These are phyloP conservation scores for Morinoia aosen DNA, from an alignment of 2,888 invertebrate genomes.

Conservation along the genomic window DNA sequence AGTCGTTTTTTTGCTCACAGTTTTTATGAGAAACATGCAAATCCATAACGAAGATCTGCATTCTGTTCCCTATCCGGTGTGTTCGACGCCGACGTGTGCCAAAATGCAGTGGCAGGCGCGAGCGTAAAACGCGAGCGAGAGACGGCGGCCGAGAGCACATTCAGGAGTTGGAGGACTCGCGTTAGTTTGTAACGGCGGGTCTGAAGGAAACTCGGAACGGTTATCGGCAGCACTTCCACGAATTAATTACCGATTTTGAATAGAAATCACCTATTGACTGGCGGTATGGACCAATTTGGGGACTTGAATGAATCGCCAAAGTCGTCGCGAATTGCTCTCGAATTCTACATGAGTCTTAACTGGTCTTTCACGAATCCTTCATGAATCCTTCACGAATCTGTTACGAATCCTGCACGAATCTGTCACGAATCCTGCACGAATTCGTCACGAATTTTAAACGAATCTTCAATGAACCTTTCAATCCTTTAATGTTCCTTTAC, in stretches of 20 bases:
- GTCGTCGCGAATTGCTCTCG: too few species aligned
- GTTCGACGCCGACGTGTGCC: not conserved
- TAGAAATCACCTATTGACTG: not conserved
- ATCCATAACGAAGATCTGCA: too few species aligned
- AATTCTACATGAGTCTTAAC: too few species aligned
- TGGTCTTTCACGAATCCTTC: not conserved
- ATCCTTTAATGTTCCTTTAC: too few species aligned
- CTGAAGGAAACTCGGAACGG: not conserved
- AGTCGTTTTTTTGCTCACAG: too few species aligned
- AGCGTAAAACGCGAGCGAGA: not conserved
- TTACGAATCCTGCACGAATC: not conserved
- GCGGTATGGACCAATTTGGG: not conserved
- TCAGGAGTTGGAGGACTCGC: not conserved
- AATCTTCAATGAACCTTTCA: too few species aligned
- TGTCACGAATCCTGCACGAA: too few species aligned
- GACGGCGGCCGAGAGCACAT: not conserved
- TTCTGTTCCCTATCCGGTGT: not conserved
- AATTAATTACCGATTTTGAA: constrained; percentile 3
- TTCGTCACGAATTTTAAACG: too few species aligned
- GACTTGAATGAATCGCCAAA: not conserved
- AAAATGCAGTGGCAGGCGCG: too few species aligned
- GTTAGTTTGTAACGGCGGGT: not conserved
- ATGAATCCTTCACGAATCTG: not conserved
- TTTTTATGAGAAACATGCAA: too few species aligned
- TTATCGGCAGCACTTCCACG: not conserved